These are phyloP conservation scores for Leucoptera coffeella DNA, from an alignment of 2,888 invertebrate species.

Conservation along the genomic window DNA sequence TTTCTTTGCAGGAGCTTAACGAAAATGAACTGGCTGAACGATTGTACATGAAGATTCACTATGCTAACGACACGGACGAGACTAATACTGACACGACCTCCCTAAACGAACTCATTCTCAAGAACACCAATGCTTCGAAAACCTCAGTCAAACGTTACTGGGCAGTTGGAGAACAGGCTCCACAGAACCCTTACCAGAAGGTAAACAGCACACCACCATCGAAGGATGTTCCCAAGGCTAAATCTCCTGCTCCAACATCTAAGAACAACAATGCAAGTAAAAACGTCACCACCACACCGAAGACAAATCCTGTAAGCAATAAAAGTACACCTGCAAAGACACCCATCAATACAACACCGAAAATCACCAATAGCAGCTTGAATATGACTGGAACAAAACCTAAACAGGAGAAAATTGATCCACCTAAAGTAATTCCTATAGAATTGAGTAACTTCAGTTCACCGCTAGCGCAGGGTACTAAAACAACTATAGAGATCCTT, in stretches of 20 bases:
- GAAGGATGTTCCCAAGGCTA: too few relatives aligned
- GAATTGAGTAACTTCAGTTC: slow-evolving; percentile 24
- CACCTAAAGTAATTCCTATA: slow-evolving; percentile 16
- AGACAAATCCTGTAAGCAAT: not conserved
- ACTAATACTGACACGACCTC: slow-evolving; percentile 14
- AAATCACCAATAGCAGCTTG: slow-evolving; percentile 6
- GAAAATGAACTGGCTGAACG: slow-evolving; percentile 42
- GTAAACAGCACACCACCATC: slow-evolving; percentile 12
- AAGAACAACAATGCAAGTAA: too few relatives aligned
- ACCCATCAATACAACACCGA: slow-evolving; percentile 8
- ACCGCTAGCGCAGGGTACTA: slow-evolving; percentile 19
- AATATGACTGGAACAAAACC: slow-evolving; percentile 11
- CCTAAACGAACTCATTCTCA: slow-evolving; percentile 12
- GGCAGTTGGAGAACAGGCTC: slow-evolving; percentile 16
- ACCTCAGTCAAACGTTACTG: slow-evolving; percentile 34
- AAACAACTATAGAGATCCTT: slow-evolving; percentile 27
- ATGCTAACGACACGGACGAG: slow-evolving; percentile 34
- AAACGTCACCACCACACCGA: too few relatives aligned
- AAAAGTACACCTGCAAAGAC: not conserved
- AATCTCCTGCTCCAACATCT: too few relatives aligned
- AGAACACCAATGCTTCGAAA: slow-evolving; percentile 14
- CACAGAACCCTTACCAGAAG: slow-evolving; percentile 15
- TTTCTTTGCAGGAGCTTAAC: slow-evolving; percentile 37
- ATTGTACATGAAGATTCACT: slow-evolving; percentile 41
- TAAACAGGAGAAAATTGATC: slow-evolving; percentile 18